Conservation (phyloP, 2,888 invertebrate genomes). For the Catocala fraxini region DNA sequence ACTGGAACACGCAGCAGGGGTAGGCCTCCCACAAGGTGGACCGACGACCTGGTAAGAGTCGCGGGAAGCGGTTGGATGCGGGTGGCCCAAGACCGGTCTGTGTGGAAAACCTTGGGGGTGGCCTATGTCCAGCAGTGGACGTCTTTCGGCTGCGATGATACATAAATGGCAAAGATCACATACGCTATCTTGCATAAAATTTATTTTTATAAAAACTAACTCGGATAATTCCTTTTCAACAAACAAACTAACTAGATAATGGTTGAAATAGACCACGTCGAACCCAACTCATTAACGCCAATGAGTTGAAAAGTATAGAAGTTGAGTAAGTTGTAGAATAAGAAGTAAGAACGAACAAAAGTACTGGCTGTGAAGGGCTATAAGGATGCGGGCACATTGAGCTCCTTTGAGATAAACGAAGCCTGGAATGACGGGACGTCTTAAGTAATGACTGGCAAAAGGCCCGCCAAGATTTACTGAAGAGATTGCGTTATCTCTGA, state of each 20-base stretch:
- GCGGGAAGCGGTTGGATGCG: too few relatives aligned
- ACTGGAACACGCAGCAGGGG: too few relatives aligned
- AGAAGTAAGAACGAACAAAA: conserved; percentile 45
- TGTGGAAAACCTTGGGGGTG: too few relatives aligned
- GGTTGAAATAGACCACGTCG: conserved; percentile 25
- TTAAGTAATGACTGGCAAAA: conserved; percentile 37
- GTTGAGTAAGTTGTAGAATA: conserved; percentile 38
- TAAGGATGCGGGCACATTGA: conserved; percentile 39
- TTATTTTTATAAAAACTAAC: conserved; percentile 6
- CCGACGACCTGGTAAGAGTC: too few relatives aligned
- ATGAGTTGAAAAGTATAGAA: conserved; percentile 50
- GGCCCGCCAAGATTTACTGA: conserved; percentile 29
- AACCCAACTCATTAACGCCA: conserved; percentile 51
- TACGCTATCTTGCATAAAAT: conserved; percentile 9
- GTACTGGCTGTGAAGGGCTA: conserved; percentile 28
- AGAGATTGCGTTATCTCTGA: conserved; percentile 32
- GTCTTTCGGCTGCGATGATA: too few relatives aligned
- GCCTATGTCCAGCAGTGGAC: too few relatives aligned
- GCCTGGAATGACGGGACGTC: conserved; percentile 31
- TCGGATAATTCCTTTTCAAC: conserved; percentile 17
- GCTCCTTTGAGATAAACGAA: conserved; percentile 42
- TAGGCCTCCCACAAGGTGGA: too few relatives aligned
- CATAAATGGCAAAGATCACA: too few relatives aligned
- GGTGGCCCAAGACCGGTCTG: too few relatives aligned
- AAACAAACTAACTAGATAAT: conserved; percentile 14